Conservation (phyloP, 2,113 vertebrate species). For the Poicephalus meyeri region DNA sequence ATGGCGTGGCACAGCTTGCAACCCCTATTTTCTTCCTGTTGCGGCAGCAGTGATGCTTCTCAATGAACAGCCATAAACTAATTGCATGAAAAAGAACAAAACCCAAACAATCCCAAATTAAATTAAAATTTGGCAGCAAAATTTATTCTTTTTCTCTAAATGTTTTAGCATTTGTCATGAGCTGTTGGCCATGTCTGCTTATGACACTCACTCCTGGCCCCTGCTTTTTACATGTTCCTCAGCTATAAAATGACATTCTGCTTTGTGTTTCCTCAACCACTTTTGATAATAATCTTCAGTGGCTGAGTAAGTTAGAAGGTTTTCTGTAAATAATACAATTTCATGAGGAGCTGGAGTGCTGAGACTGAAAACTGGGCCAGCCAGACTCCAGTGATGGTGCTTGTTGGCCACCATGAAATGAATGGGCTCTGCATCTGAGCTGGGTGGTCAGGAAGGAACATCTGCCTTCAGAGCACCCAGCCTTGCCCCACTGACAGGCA, state of each 20-base stretch:
- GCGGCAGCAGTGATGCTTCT: slow-evolving; percentile 73
- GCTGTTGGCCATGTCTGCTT: neutral
- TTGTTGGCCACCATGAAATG: fast-evolving
- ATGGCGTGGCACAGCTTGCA: neutral
- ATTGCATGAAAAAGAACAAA: slow-evolving; percentile 53
- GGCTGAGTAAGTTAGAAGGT: neutral
- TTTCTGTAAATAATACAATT: neutral
- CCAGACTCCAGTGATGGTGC: neutral
- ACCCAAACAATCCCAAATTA: slow-evolving; percentile 67
- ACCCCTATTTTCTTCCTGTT: slow-evolving; percentile 57
- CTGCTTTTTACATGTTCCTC: neutral
- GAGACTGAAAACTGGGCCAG: neutral
- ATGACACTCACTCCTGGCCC: neutral
- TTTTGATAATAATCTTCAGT: neutral
- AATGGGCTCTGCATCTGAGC: neutral
- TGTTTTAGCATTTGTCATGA: neutral
- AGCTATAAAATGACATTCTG: neutral
- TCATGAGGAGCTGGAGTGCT: neutral
- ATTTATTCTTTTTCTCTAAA: neutral
- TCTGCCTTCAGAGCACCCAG: fast-evolving
- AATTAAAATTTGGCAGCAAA: slow-evolving; percentile 69
- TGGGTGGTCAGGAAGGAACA: neutral
- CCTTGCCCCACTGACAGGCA: too few species aligned
- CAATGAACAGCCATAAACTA: slow-evolving; percentile 71
- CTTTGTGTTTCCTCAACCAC: fast-evolving